Percentiles rank a stretch among this genome's conserved stretches.
Evolutionary conservation across 1,140 invertebrate species (phyloP).

Genomic region (Thereuonema tuberculata): DNA sequence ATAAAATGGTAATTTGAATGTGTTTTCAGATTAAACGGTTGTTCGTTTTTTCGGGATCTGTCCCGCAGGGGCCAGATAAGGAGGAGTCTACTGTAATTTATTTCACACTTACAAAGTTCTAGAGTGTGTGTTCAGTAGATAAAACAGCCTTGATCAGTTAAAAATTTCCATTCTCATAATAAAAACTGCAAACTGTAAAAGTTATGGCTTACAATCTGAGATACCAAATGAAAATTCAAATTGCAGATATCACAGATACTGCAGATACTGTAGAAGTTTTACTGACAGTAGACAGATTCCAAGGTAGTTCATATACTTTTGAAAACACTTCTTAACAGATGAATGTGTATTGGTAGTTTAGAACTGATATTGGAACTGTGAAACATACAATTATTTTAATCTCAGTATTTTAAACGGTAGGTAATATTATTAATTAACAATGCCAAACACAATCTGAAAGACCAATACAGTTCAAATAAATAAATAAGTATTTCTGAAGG

Average conservation of each 20-base stretch:
- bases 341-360: background rate
- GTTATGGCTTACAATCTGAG: background rate
- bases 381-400: background rate
- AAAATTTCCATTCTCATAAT: background rate
- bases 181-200: background rate
- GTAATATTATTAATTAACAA: too few species aligned
- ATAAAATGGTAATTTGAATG: too few species aligned
- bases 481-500: too few species aligned
- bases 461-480: too few species aligned
- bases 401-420: too few species aligned
- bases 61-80: too few species aligned
- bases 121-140: background rate
- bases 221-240: background rate
- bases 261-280: background rate
- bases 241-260: background rate
- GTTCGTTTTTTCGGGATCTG: too few species aligned
- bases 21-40: too few species aligned
- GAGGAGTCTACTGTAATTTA: too few species aligned
- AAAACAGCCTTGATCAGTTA: background rate
- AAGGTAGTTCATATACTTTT: background rate
- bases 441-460: too few species aligned
- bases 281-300: background rate
- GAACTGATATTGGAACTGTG: background rate
- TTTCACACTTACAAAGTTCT: background rate
- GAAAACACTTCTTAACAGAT: too few species aligned